These are phyloP conservation scores for Drosophila leonis DNA, from an alignment of 2,888 invertebrate species.

Conservation along the genomic window DNA sequence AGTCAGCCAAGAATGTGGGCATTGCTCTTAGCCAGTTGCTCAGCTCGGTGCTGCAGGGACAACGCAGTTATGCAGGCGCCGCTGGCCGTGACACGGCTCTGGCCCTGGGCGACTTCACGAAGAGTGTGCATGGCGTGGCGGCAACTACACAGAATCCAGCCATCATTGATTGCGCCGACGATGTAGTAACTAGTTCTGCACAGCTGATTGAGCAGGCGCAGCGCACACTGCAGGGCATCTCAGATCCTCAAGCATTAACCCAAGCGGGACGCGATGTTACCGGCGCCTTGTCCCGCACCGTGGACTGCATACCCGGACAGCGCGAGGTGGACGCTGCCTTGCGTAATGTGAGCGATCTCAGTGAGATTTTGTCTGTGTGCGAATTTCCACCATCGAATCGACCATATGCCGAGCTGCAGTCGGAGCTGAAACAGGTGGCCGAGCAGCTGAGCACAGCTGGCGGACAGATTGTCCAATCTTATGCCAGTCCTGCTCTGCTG, in stretches of 20 bases:
- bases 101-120: slow-evolving; percentile 90
- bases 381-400: slow-evolving; percentile 92
- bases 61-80: slow-evolving; percentile 92
- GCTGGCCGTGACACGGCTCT: slow-evolving; percentile 93
- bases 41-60: slow-evolving; percentile 93
- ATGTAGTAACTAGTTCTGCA: slow-evolving; percentile 92
- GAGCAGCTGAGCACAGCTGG: slow-evolving; percentile 93
- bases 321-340: slow-evolving; percentile 96
- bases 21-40: slow-evolving; percentile 94
- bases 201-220: slow-evolving; percentile 93
- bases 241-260: slow-evolving; percentile 86
- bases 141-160: slow-evolving; percentile 89
- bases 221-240: slow-evolving; percentile 85
- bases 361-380: slow-evolving; percentile 90
- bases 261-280: slow-evolving; percentile 91
- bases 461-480: slow-evolving; percentile 92
- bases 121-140: slow-evolving; percentile 92
- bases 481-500: slow-evolving; percentile 89
- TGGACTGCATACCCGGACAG: slow-evolving; percentile 96
- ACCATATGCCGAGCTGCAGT: slow-evolving; percentile 92
- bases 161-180: slow-evolving; percentile 90
- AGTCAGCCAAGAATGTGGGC: slow-evolving; percentile 90
- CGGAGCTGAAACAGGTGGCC: slow-evolving; percentile 93
- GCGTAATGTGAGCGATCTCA: slow-evolving; percentile 91
- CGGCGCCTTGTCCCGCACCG: slow-evolving; percentile 88